A percentile compares a stretch with the other conserved stretches of the same genome.
Evolutionary conservation across 2,797 vertebrate genomes (phyloP).

Genomic region (Pipistrellus pygmaeus): DNA sequence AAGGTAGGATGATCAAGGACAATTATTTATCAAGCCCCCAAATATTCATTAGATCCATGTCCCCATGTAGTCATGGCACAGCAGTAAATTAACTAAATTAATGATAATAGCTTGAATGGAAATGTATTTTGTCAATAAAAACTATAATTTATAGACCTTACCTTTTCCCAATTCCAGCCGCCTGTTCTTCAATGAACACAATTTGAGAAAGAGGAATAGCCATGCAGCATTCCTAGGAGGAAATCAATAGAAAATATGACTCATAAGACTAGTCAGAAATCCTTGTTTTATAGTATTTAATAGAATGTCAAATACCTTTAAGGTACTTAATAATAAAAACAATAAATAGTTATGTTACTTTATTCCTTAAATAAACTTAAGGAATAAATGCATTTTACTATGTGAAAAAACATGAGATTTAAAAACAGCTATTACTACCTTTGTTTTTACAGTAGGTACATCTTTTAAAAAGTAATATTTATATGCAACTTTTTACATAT

Average conservation of each 20-base stretch:
- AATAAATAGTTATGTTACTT: neutral
- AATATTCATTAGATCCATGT: neutral
- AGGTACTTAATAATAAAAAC: neutral
- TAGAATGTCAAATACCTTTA: neutral
- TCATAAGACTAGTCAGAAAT: neutral
- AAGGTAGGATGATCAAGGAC: neutral
- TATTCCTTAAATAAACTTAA: constrained; percentile 12
- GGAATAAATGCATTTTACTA: constrained; percentile 30
- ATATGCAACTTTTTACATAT: neutral
- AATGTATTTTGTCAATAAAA: neutral
- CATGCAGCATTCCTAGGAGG: constrained; percentile 95
- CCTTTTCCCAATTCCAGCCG: constrained; percentile 98
- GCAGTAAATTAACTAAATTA: neutral
- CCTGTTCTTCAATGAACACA: constrained; percentile 97
- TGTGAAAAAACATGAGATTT: neutral
- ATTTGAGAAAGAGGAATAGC: constrained; percentile 94
- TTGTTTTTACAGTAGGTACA: neutral
- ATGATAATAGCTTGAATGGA: neutral
- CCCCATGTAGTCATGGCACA: neutral
- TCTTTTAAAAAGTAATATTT: constrained; percentile 26
- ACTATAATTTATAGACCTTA: constrained; percentile 73
- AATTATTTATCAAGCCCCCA: neutral
- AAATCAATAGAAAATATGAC: constrained; percentile 24
- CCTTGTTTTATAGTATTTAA: neutral
- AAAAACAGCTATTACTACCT: neutral